Evolutionary conservation across 2,888 invertebrate species (phyloP), one percentile per base, ranked within the genome.

Genomic region (Eledone cirrhosa): DNA sequence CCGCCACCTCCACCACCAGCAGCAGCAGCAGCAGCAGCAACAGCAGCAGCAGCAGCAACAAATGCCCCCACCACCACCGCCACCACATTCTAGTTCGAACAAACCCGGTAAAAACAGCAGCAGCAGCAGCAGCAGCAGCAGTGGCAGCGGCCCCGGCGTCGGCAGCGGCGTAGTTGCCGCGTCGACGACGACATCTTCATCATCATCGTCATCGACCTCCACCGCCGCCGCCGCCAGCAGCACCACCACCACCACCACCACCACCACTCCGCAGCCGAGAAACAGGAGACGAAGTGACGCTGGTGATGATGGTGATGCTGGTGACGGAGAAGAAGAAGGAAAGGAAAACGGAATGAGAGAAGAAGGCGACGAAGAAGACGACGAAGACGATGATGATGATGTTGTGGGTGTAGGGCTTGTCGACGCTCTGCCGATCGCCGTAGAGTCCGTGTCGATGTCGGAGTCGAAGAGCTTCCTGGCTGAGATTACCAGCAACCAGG

Each of bases 401-500:
- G n/a, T n/a, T n/a, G n/a, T n/a, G n/a, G n/a, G n/a, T n/a, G n/a
- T n/a, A n/a, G n/a, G n/a, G n/a, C n/a, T n/a, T n/a, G n/a, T n/a
- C n/a, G n/a, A n/a, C n/a, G n/a, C n/a, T n/a, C n/a, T n/a, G n/a
- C n/a, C n/a, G n/a, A n/a, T n/a, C 11, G 41, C 41, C 41, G 8
- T 72, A 1, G 72, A 72, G 31, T n/a, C 19, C n/a, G 31, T 31
- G 31, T n/a, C n/a, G 33, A 72, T 72, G 72, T 72, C 72, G 13
- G 72, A 72, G 41, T 72, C 72, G 16, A 31, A 72, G 41, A 72
- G 72, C 41, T 72, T 72, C 24, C 22, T 72, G 24, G 72, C 31
- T 19, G 72, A 72, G 72, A 41, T 72, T 22, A 33, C 72, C 0
- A 72, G 31, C 13, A n/a, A 41, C 22, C 72, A 29, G 41, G 33